Evolutionary conservation across 2,888 invertebrate genomes (phyloP).

Genomic region (Conomelus anceps): DNA sequence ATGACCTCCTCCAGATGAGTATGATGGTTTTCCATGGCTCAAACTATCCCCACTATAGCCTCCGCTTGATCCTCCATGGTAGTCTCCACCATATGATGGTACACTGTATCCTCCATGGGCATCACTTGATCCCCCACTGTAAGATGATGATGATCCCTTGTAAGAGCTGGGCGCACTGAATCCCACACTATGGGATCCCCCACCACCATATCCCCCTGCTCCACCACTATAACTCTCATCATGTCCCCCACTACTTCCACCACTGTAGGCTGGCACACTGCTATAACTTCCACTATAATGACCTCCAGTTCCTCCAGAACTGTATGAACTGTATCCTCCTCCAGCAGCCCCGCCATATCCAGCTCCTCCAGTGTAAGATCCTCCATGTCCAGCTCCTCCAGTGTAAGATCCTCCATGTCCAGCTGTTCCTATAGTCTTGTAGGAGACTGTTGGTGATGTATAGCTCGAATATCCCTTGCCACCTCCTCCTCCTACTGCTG

Average conservation of each 20-base stretch:
- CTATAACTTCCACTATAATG: not conserved
- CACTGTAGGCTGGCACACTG: not conserved
- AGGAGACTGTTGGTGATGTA: not conserved
- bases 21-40: not conserved
- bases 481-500: not conserved
- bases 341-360: not conserved
- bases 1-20: not conserved
- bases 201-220: not conserved
- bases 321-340: not conserved
- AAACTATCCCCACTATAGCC: not conserved
- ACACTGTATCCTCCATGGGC: not conserved
- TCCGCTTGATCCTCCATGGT: not conserved
- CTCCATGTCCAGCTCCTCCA: not conserved
- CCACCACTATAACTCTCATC: not conserved
- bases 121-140: not conserved
- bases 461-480: not conserved
- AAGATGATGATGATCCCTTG: not conserved
- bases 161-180: not conserved
- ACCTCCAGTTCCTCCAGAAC: not conserved
- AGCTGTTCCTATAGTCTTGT: not conserved
- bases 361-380: not conserved
- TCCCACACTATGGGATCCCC: not conserved
- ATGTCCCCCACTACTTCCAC: not conserved
- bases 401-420: no score
- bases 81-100: not conserved